Percentiles rank a stretch among this genome's conserved stretches.
Evolutionary conservation across 2,888 invertebrate genomes (phyloP).

Genomic region (Patella ulyssiponensis): DNA sequence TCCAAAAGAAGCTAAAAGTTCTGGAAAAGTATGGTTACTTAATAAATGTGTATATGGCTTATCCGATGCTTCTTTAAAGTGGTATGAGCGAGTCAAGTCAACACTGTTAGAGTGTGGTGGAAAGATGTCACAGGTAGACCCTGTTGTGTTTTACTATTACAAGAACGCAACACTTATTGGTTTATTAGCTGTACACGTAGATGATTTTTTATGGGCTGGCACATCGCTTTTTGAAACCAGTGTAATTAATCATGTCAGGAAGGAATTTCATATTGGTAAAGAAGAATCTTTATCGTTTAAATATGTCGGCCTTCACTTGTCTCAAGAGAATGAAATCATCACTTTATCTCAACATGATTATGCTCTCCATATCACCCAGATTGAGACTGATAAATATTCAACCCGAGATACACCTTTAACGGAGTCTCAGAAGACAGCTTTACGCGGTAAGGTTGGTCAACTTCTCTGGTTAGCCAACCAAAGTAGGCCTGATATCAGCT

Average conservation of each 20-base stretch:
- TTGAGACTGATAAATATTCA: not conserved
- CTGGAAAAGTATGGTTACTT: slow-evolving; percentile 14
- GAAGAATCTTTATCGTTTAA: slow-evolving; percentile 16
- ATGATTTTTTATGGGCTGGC: slow-evolving; percentile 23
- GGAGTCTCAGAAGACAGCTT: slow-evolving; percentile 13
- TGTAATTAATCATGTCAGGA: slow-evolving; percentile 16
- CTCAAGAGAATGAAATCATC: not conserved
- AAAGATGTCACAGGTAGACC: slow-evolving; percentile 11
- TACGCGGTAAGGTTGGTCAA: slow-evolving; percentile 14
- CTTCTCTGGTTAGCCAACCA: slow-evolving; percentile 10
- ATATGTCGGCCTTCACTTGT: slow-evolving; percentile 21
- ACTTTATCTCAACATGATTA: too few relatives aligned
- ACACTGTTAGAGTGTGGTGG: not conserved
- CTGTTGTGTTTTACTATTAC: slow-evolving; percentile 24
- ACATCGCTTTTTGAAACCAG: slow-evolving; percentile 15
- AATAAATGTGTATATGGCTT: slow-evolving; percentile 18
- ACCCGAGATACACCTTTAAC: slow-evolving; percentile 2
- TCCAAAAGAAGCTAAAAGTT: slow-evolving; percentile 6
- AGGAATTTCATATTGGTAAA: slow-evolving; percentile 19
- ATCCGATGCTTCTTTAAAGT: slow-evolving; percentile 20
- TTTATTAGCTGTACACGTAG: slow-evolving; percentile 26
- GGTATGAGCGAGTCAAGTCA: slow-evolving; percentile 17
- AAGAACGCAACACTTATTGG: slow-evolving; percentile 3
- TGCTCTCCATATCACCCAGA: too few relatives aligned
- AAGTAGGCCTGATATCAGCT: not conserved